A percentile compares a stretch with the other conserved stretches of the same genome.
Conservation (phyloP, 2,797 vertebrate species). For the Rhabdophis nuchalis region DNA sequence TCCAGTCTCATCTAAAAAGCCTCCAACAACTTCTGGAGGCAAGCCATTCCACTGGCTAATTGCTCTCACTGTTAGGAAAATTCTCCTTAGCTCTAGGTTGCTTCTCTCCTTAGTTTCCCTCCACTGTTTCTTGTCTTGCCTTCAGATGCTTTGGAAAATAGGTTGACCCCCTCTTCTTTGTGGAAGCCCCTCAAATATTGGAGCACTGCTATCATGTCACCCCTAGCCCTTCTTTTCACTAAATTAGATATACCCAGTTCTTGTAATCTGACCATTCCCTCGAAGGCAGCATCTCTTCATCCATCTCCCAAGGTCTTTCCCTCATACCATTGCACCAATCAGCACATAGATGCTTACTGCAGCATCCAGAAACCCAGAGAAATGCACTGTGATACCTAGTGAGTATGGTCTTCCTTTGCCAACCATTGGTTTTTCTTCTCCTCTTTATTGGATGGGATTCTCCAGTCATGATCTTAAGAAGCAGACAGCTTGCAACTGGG, state of each 20-base stretch:
- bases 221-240: neutral
- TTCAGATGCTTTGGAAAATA: neutral
- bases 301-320: neutral
- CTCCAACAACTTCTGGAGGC: neutral
- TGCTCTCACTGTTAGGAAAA: neutral
- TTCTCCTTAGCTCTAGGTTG: neutral
- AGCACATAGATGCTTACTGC: neutral
- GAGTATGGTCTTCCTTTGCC: no score
- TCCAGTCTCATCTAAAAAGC: neutral
- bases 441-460: no score
- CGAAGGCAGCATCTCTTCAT: neutral
- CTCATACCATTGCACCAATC: neutral
- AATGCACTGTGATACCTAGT: no score
- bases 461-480: neutral
- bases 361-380: no score
- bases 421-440: no score
- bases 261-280: neutral
- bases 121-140: neutral
- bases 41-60: neutral
- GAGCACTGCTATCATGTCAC: neutral
- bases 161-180: neutral
- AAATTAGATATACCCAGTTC: neutral
- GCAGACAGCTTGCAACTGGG: neutral
- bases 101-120: neutral
- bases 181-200: neutral